These are phyloP conservation scores for Argynnis bischoffii DNA, from an alignment of 2,888 invertebrate species.

Conservation along the genomic window DNA sequence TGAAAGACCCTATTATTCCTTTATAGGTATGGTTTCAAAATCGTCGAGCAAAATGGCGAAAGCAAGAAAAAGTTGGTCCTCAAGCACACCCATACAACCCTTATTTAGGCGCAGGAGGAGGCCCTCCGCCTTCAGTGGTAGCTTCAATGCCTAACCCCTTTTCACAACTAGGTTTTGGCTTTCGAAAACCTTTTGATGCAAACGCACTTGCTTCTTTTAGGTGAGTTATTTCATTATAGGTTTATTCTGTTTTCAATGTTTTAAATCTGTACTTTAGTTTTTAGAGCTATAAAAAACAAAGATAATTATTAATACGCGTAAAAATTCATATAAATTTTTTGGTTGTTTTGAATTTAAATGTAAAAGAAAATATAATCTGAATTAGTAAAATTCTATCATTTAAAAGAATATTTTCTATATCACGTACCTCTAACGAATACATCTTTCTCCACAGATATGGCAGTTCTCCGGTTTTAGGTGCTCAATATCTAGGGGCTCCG, in stretches of 20 bases:
- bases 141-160: constrained; percentile 92
- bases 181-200: constrained; percentile 87
- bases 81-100: constrained; percentile 95
- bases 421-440: background rate
- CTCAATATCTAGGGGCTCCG: constrained; percentile 79
- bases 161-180: constrained; percentile 88
- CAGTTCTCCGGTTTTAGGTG: constrained; percentile 65
- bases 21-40: constrained; percentile 97
- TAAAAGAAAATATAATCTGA: background rate
- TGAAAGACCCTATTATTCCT: constrained; percentile 35
- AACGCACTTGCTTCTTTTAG: constrained; percentile 87
- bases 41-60: constrained; percentile 95
- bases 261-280: no score
- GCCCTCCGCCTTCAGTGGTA: constrained; percentile 86
- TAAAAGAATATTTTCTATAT: background rate
- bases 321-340: no score
- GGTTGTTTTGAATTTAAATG: no score
- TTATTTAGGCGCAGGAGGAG: constrained; percentile 86
- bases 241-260: no score
- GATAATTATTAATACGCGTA: no score
- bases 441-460: constrained; percentile 58
- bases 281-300: no score
- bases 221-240: constrained; percentile 56
- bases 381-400: background rate
- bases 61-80: constrained; percentile 95